These are phyloP conservation scores for Lota lota DNA, from an alignment of 2,113 vertebrate species.

Conservation along the genomic window DNA sequence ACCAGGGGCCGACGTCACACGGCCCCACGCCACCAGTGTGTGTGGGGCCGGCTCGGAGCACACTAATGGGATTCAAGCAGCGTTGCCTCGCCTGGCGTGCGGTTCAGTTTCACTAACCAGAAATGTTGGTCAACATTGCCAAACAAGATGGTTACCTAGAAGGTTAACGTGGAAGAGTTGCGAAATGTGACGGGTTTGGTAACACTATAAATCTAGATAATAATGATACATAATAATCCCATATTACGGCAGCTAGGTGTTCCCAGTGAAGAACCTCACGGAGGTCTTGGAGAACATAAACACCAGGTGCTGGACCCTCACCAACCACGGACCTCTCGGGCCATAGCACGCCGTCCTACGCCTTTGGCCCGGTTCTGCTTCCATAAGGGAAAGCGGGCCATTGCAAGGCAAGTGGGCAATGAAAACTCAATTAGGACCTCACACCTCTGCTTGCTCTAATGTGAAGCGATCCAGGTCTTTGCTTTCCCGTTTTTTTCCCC, in stretches of 20 bases:
- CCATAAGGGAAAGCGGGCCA: constrained; percentile 50
- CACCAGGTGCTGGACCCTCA: constrained; percentile 40
- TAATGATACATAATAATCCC: no score
- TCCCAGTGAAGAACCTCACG: constrained; percentile 20
- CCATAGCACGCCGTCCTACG: constrained; percentile 35
- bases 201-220: no score
- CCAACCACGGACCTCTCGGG: constrained; percentile 20
- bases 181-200: no score
- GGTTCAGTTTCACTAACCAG: no score
- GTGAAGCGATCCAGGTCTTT: constrained; percentile 19
- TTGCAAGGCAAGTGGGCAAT: constrained; percentile 51
- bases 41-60: no score
- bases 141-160: no score
- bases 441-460: constrained; percentile 30
- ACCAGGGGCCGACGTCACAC: constrained; percentile 30
- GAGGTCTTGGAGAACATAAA: constrained; percentile 24
- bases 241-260: neutral
- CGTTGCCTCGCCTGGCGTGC: no score
- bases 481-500: constrained; percentile 23
- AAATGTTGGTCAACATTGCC: no score
- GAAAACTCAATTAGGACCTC: constrained; percentile 47
- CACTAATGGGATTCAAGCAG: no score
- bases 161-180: no score
- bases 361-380: constrained; percentile 33
- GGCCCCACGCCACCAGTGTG: no score